Base-by-base conservation (phyloP, 2,113 vertebrate species). In the Paraplagusia blochii region DNA sequence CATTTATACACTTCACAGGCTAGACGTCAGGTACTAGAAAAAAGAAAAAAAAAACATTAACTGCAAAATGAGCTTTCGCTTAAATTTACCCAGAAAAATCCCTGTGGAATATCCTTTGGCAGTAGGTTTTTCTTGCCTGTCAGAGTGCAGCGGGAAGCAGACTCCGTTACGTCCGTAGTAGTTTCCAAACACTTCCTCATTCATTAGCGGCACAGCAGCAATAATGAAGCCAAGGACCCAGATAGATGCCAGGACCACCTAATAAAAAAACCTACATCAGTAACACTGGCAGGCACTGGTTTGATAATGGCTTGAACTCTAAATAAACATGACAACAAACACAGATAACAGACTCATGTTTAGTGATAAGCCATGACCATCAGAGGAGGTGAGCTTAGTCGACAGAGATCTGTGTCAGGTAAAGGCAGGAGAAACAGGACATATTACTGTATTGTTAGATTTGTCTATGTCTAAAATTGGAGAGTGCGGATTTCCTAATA, bases 111-210 rank as follows among this genome's bases (percentile, higher is more conserved):
- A 94, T 39, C 77, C 85, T 67, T 89, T 90, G 49, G 91, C 89
- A 14, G 85, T 88, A 44, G 72, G 85, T 67, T 91, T 91, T 88
- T 94, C 93, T 69, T 85, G 86, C 77, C 79, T 82, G 72, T 93
- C 91, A 11, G 91, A 91, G 85, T 94, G 91, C 63, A 94, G 84
- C 12, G 92, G 93, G 61, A 94, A 94, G 67, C 91, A 95, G 17
- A 94, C 90, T 7, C 93, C 90, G 39, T 95, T 95, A 61, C 89
- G 87, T 22, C 93, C 92, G 11, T 94, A 94, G 81, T 93, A 93
- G 63, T 95, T 95, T 65, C 92, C 90, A 74, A 93, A 94, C 64
- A 90, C 66, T 0, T 91, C 88, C 34, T 93, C 84, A 4, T 89
- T 87, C 75, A 90, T 88, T 17, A 95, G 87, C 2, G 93, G 91